Evolutionary conservation across 2,113 vertebrate species (phyloP), one percentile per base, ranked within the genome.

Genomic region (Megaleporinus macrocephalus): DNA sequence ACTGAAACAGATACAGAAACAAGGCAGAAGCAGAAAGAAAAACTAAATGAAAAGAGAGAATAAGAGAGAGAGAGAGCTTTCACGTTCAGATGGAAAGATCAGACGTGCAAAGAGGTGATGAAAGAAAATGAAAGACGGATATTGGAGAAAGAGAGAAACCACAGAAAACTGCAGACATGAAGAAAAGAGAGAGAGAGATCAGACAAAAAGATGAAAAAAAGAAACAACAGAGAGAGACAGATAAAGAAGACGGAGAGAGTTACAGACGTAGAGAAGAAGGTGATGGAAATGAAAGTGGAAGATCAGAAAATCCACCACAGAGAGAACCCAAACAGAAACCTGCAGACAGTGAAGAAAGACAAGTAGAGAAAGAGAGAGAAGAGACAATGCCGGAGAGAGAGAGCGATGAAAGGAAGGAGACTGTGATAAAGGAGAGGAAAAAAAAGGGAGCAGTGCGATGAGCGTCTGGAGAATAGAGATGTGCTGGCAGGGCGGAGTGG

Each of bases 381-480:
- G 18, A 15, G 53, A 76, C n/a, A n/a, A n/a, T n/a, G n/a, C n/a
- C n/a, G n/a, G 55, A 53, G 18, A 55, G 1, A 69, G n/a, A 74
- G 18, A 59, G 61, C 53, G 30, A 57, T 18, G 72, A 69, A 71
- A 33, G n/a, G 51, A 53, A 44, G 24, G 71, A 78, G 44, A 73
- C 53, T 57, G 29, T 59, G 26, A 27, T 41, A 44, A 82, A 76
- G 71, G 26, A 71, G 82, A 62, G 80, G 57, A 65, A 55, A 36
- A n/a, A 66, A 70, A 51, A 41, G 71, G 72, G 74, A 63, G 33
- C 33, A 30, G 77, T n/a, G 69, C 72, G 22, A 59, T n/a, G 36
- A 79, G 59, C 69, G 78, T 86, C 68, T 62, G 53, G 66, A 77
- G 79, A 70, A 74, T 66, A 29, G 44, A 70, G 79, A 71, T 71